Evolutionary conservation across 2,888 invertebrate genomes (phyloP), one percentile per base, ranked within the genome.

Genomic region (Aspidiotus destructor): DNA sequence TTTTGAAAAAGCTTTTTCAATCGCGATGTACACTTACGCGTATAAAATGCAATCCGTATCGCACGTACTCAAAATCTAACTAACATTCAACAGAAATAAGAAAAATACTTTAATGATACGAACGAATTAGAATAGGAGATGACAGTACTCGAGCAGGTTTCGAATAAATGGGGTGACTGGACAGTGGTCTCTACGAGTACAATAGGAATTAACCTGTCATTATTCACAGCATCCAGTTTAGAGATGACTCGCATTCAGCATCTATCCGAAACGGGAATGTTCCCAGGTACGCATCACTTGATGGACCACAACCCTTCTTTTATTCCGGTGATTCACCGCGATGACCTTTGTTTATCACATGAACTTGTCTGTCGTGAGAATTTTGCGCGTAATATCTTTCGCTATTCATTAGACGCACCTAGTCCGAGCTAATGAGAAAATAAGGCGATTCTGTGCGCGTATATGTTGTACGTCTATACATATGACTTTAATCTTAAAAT

Each of bases 281-380:
- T 63, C 53, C 63, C 63, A 63, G 63, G 63, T 63, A 53, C 48
- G 41, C 41, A 28, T 63, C 63, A 63, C 63, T 53, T 63, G 63
- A 63, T 13, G 17, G 41, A 13, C n/a, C n/a, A 28, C 48, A 53
- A 62, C 62, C 62, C 28, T 62, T 61, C 41, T 60, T 42, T 44
- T 44, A 44, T 13, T 41, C 41, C 40, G 41, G 9, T 17, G 41
- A 61, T n/a, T 62, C 48, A 63, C 54, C 54, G 17, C 15, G 48
- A 41, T 42, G 16, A 62, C 48, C 52, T 13, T 13, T 16, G 41
- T 62, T 44, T 44, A 40, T n/a, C 9, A 7, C 52, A 15, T 62
- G 15, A 9, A 48, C 16, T 44, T 42, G 42, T 53, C 41, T 41
- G 41, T 17, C 41, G 54, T 63, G 63, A 63, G 63, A 63, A 63